Conservation (phyloP, 2,113 vertebrate genomes). For the Ellobius talpinus region DNA sequence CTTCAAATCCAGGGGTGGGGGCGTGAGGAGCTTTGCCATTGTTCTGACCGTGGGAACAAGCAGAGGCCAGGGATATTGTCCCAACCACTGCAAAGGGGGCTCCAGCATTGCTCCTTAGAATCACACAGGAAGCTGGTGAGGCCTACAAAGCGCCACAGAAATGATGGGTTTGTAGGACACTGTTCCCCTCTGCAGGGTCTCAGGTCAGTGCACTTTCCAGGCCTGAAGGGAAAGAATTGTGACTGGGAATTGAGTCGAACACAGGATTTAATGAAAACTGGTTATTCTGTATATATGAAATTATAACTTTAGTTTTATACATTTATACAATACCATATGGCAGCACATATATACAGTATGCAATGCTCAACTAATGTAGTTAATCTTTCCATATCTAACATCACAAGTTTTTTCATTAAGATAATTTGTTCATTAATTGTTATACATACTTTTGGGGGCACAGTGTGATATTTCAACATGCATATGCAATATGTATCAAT, state of each 20-base stretch:
- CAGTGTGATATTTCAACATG: not conserved
- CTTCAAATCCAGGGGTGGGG: not conserved
- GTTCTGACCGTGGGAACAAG: conserved; percentile 39
- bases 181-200: not conserved
- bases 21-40: not conserved
- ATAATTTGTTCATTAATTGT: not conserved
- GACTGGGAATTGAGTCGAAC: not conserved
- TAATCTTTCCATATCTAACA: not conserved
- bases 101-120: not conserved
- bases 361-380: not conserved
- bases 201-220: not conserved
- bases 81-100: not conserved
- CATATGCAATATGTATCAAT: not conserved
- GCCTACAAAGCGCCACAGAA: not conserved
- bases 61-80: not conserved
- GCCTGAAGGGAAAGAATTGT: not conserved
- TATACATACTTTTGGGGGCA: not conserved
- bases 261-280: not conserved
- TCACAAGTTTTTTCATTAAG: not conserved
- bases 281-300: not conserved
- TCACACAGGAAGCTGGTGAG: not conserved
- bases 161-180: fast-evolving
- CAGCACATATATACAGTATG: no score
- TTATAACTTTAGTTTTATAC: not conserved
- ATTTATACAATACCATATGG: not conserved